Conservation (phyloP, 2,113 vertebrate species). For the Lepisosteus oculatus region DNA sequence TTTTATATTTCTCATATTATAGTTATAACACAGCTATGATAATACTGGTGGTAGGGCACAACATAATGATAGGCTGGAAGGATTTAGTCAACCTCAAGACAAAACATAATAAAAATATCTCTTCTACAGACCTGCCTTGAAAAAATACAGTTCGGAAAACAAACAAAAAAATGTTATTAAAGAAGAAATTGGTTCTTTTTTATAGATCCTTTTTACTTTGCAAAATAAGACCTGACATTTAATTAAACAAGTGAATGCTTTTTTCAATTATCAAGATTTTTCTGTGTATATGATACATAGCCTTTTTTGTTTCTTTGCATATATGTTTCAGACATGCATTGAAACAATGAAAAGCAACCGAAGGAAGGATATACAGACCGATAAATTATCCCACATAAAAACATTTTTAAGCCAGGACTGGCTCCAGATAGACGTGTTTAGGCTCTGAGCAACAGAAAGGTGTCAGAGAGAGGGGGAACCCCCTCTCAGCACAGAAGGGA, state of each 20-base stretch:
- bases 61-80: neutral
- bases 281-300: no score
- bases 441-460: constrained; percentile 3
- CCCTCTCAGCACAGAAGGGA: neutral
- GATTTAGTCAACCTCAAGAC: constrained; percentile 1
- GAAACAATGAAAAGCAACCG: constrained; percentile 9
- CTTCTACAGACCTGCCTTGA: neutral
- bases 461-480: neutral
- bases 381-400: constrained; percentile 11
- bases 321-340: no score
- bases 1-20: no score
- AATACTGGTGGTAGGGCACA: neutral
- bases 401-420: constrained; percentile 2
- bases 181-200: neutral
- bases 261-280: no score
- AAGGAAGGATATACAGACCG: constrained; percentile 10
- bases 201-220: neutral
- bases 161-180: neutral
- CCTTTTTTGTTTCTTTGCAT: no score
- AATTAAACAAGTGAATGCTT: neutral
- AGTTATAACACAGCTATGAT: no score
- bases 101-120: neutral
- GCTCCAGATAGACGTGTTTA: constrained; percentile 23
- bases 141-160: neutral
- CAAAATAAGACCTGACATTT: neutral